Percentiles rank a stretch among this genome's conserved stretches.
These are phyloP conservation scores for Adelognathus sp. DNA, from an alignment of 2,888 invertebrate genomes.

Conservation along the genomic window DNA sequence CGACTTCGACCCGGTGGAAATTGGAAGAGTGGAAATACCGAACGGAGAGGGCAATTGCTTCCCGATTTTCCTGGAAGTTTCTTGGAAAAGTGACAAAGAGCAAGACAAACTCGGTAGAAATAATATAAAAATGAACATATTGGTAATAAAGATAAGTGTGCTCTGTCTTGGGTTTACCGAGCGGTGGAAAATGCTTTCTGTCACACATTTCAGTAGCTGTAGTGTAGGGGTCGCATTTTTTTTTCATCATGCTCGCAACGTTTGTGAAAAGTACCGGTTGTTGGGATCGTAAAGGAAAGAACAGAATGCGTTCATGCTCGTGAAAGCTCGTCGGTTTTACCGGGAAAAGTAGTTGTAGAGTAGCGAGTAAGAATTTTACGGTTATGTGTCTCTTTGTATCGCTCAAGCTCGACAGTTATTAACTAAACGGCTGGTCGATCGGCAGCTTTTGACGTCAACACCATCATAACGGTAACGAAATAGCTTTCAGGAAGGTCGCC, in stretches of 20 bases:
- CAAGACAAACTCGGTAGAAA: background rate
- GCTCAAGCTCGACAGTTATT: constrained; percentile 17
- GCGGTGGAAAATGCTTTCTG: background rate
- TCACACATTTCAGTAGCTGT: background rate
- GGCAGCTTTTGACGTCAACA: constrained; percentile 10
- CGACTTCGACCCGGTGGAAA: constrained; percentile 2
- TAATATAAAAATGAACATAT: constrained; percentile 5
- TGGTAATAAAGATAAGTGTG: constrained; percentile 38
- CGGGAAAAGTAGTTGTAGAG: constrained; percentile 11
- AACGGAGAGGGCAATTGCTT: constrained; percentile 4
- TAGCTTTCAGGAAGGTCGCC: background rate
- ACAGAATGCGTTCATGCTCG: constrained; percentile 18
- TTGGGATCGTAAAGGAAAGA: constrained; percentile 20
- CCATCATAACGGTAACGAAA: background rate
- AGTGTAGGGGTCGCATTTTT: background rate
- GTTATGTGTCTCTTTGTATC: background rate
- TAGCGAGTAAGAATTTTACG: background rate
- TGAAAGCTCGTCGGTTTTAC: constrained; percentile 47
- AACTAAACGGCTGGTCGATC: constrained; percentile 47
- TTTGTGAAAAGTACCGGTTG: constrained; percentile 29
- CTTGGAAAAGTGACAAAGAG: constrained; percentile 30
- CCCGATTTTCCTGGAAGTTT: constrained; percentile 31
- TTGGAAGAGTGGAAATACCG: background rate
- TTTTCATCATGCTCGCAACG: background rate
- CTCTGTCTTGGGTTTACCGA: constrained; percentile 12